These are phyloP conservation scores for Eumeta japonica DNA, from an alignment of 1,140 invertebrate genomes.

Conservation along the genomic window DNA sequence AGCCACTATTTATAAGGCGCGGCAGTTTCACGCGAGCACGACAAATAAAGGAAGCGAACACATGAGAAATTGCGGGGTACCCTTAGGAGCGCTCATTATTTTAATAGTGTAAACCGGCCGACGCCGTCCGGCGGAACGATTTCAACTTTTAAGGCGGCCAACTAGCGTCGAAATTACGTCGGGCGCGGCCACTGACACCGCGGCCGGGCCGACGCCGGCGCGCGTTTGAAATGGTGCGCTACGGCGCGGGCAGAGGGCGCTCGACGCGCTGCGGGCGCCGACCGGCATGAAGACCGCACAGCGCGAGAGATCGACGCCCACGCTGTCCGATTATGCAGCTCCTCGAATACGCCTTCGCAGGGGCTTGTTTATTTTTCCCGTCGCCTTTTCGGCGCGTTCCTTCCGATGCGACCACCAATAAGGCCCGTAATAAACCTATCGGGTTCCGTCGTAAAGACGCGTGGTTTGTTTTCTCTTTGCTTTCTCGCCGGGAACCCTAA, in stretches of 20 bases:
- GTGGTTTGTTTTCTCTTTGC: constrained; percentile 6
- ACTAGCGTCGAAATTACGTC: constrained; percentile 15
- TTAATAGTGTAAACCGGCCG: constrained; percentile 36
- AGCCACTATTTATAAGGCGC: too few species aligned
- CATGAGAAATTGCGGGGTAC: constrained; percentile 48
- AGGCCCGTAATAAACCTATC: background rate
- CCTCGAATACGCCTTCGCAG: constrained; percentile 13
- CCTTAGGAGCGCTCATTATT: constrained; percentile 46
- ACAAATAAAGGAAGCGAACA: constrained; percentile 44
- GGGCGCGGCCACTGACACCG: constrained; percentile 13
- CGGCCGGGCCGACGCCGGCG: too few species aligned
- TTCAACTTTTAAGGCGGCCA: constrained; percentile 10
- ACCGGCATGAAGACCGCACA: constrained; percentile 34
- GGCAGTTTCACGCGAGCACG: too few species aligned
- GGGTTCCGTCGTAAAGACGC: constrained; percentile 3
- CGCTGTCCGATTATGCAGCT: constrained; percentile 14
- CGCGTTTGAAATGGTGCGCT: too few species aligned
- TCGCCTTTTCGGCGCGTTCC: too few species aligned
- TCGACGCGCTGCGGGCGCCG: constrained; percentile 17
- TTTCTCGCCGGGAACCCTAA: too few species aligned
- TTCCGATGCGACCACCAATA: background rate
- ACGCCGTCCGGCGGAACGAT: constrained; percentile 15
- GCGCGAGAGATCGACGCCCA: constrained; percentile 30
- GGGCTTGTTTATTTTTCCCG: constrained; percentile 2
- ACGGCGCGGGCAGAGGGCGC: too few species aligned